Conservation (phyloP, 2,888 invertebrate genomes). For the Dendrolimus houi region DNA sequence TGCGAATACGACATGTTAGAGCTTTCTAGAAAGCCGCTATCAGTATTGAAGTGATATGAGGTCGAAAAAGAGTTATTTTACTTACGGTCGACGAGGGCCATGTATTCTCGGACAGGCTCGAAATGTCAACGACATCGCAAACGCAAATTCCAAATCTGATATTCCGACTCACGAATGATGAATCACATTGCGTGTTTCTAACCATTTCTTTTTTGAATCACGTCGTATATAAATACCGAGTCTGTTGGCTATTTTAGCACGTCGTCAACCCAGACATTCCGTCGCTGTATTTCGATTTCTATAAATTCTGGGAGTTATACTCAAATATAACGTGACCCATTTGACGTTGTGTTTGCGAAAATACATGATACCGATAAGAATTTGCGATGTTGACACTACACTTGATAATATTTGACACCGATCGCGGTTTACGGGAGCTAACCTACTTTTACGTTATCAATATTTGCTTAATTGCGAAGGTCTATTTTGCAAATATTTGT, state of each 20-base stretch:
- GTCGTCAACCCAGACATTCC: conserved; percentile 37
- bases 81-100: conserved; percentile 15
- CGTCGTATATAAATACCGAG: conserved; percentile 36
- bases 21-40: conserved; percentile 26
- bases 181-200: conserved; percentile 57
- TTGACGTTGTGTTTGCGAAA: conserved; percentile 54
- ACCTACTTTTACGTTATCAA: conserved; percentile 62
- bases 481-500: conserved; percentile 12
- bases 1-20: conserved; percentile 21
- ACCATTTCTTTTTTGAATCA: conserved; percentile 47
- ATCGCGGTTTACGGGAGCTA: conserved; percentile 59
- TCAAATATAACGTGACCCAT: conserved; percentile 57
- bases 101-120: conserved; percentile 34
- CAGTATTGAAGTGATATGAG: conserved; percentile 9
- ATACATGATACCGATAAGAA: conserved; percentile 54
- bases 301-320: conserved; percentile 29
- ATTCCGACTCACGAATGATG: conserved; percentile 49
- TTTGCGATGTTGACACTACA: conserved; percentile 58
- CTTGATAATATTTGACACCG: conserved; percentile 68
- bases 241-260: conserved; percentile 33
- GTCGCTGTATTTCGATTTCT: conserved; percentile 36
- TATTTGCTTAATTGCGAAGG: conserved; percentile 53
- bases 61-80: conserved; percentile 29
- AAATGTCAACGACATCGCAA: conserved; percentile 63
- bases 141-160: conserved; percentile 51